Conservation (phyloP, 2,113 vertebrate species). For the Ondatra zibethicus region DNA sequence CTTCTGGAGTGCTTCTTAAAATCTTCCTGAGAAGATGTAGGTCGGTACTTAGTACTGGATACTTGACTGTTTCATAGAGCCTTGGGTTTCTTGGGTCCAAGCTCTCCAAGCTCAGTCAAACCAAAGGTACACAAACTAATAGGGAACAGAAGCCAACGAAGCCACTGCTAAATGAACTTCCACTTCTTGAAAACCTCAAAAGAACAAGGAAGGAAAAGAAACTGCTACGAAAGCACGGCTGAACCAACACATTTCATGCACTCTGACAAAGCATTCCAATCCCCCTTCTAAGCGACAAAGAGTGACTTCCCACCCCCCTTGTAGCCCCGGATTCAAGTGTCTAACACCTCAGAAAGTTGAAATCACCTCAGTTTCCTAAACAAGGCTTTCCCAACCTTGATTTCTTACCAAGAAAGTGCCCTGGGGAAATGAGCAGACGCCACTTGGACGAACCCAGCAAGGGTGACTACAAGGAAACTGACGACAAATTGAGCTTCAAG, state of each 20-base stretch:
- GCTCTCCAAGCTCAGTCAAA: conserved; percentile 37
- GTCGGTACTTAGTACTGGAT: neutral
- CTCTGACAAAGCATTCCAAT: conserved; percentile 59
- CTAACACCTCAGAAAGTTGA: conserved; percentile 41
- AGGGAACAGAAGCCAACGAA: conserved; percentile 71
- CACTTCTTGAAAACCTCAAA: conserved; percentile 81
- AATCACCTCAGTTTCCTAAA: conserved; percentile 15
- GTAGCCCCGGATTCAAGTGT: conserved; percentile 20
- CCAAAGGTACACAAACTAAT: conserved; percentile 58
- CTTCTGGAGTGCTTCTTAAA: neutral
- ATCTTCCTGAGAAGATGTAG: neutral
- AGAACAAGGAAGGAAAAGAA: conserved; percentile 81
- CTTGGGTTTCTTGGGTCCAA: conserved; percentile 17
- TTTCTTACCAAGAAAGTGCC: conserved; percentile 14
- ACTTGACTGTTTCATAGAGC: neutral
- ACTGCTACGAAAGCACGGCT: conserved; percentile 72
- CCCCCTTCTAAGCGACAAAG: conserved; percentile 4
- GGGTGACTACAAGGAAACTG: neutral
- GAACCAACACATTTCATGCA: conserved; percentile 68
- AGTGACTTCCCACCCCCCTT: neutral
- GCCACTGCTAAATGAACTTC: conserved; percentile 81
- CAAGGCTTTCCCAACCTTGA: conserved; percentile 24
- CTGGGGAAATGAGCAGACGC: neutral
- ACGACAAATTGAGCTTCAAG: neutral
- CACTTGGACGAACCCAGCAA: neutral